phyloP scores from a whole-genome alignment of 1,140 invertebrate genomes.

The Helicoverpa armigera region DNA sequence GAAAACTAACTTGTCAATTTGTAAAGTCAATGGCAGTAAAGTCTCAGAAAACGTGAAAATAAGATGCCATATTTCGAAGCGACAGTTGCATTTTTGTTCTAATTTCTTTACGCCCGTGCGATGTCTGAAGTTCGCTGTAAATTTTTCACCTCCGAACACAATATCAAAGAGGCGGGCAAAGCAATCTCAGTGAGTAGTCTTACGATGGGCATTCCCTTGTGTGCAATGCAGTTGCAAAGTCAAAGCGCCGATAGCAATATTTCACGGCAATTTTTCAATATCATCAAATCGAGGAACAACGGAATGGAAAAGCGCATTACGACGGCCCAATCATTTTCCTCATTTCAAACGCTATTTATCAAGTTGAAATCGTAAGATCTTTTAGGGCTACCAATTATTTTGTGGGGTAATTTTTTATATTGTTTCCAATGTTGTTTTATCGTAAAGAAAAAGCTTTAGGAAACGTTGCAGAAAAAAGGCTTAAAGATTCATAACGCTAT shows the following conservation, averaged over 20 bases:
- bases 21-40: no score
- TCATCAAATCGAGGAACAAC: conserved; percentile 53
- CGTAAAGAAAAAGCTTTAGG: no score
- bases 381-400: no score
- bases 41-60: neutral
- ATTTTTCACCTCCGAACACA: conserved; percentile 55
- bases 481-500: no score
- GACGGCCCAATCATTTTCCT: conserved; percentile 9
- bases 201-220: conserved; percentile 48
- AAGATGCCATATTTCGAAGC: neutral
- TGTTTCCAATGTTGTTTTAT: no score
- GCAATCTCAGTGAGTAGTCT: conserved; percentile 56
- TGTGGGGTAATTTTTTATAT: no score
- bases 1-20: no score
- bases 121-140: conserved; percentile 40
- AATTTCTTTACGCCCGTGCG: conserved; percentile 30
- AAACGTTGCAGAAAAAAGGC: no score
- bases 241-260: conserved; percentile 59
- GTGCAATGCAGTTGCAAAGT: conserved; percentile 52
- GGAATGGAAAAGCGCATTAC: conserved; percentile 50
- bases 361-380: neutral
- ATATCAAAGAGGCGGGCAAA: conserved; percentile 52
- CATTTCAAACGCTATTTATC: neutral
- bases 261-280: conserved; percentile 60
- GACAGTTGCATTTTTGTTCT: conserved; percentile 20